Percentiles rank a stretch among this genome's conserved stretches.
These are phyloP conservation scores for Sander lucioperca DNA, from an alignment of 2,113 vertebrate species.

Conservation along the genomic window DNA sequence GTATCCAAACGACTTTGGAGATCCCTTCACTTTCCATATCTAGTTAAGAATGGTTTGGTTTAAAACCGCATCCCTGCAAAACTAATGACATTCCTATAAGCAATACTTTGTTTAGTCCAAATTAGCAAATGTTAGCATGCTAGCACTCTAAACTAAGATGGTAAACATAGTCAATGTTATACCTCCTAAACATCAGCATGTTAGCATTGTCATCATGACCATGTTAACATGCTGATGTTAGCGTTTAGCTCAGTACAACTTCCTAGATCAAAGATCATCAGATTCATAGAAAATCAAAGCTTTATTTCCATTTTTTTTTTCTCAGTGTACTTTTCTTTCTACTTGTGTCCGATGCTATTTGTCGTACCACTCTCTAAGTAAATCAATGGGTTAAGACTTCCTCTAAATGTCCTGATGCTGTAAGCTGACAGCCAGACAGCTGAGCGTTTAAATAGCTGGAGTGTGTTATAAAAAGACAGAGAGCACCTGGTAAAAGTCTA, in stretches of 20 bases:
- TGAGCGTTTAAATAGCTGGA: constrained; percentile 80
- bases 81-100: neutral
- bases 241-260: neutral
- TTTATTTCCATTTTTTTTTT: neutral
- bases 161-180: neutral
- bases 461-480: constrained; percentile 83
- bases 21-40: neutral
- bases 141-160: neutral
- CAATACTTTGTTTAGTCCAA: neutral
- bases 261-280: too few species aligned
- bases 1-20: neutral
- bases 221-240: neutral
- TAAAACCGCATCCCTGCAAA: neutral
- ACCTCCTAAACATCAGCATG: neutral
- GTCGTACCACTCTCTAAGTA: constrained; percentile 8
- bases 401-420: constrained; percentile 71
- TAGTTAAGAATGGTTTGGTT: neutral
- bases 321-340: neutral
- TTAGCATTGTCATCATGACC: neutral
- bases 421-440: constrained; percentile 71
- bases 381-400: constrained; percentile 50
- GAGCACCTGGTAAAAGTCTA: constrained; percentile 83
- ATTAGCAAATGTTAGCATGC: neutral
- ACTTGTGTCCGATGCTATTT: constrained; percentile 12
- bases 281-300: neutral